Evolutionary conservation across 2,888 invertebrate species (phyloP), one percentile per base, ranked within the genome.

Genomic region (Allolobophora icterica): DNA sequence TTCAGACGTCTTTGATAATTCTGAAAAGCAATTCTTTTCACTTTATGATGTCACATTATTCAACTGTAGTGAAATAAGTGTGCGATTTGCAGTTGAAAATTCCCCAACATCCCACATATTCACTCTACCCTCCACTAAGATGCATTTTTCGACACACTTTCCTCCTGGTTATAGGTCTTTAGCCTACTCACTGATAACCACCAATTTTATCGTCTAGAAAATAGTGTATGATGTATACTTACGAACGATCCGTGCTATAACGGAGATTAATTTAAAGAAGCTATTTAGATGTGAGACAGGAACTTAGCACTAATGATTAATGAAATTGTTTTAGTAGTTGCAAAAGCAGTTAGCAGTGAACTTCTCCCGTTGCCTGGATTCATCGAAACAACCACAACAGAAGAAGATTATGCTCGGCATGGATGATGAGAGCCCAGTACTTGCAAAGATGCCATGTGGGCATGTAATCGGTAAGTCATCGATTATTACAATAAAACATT

Each of bases 301-400:
- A 30, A n/a, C 71, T 71, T 30, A 8, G 8, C 71, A 71, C n/a
- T 13, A n/a, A n/a, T n/a, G 8, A 8, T 35, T 6, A 35, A n/a
- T n/a, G n/a, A n/a, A 19, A 21, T 6, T 87, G 35, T 34, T 87
- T 34, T 34, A 87, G 34, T 35, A 0, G 87, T 71, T 71, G 71
- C 8, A n/a, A 8, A n/a, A 71, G 1, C n/a, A 71, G 6, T n/a
- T 6, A 71, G n/a, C n/a, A n/a, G 30, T n/a, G 71, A 87, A 6
- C 38, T 87, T 34, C 87, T 87, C 17, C 87, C 87, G 87, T 87
- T 87, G 87, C 87, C 34, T 38, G 87, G 87, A 6, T 87, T n/a
- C 87, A 38, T 87, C 21, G 34, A 87, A 38, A 87, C 38, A 34
- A 87, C 87, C 19, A 38, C 24, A 24, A 87, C 87, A 38, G 87